Conservation (phyloP, 2,113 vertebrate species). For the Petaurus breviceps region DNA sequence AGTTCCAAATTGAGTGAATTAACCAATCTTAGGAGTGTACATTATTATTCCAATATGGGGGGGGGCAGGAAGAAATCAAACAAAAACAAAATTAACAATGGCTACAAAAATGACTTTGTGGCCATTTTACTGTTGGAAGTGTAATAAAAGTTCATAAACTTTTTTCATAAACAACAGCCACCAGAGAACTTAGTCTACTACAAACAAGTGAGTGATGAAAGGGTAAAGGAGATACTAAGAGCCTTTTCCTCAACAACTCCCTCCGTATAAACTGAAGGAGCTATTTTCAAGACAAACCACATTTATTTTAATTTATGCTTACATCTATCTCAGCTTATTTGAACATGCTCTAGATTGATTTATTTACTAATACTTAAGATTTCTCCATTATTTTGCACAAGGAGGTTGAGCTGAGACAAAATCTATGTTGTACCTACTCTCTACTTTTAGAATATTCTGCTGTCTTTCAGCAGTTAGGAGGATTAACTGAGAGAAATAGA, state of each 20-base stretch:
- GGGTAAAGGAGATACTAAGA: neutral
- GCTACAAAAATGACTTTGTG: neutral
- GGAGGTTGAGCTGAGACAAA: neutral
- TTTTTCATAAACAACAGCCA: no score
- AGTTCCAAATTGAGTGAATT: neutral
- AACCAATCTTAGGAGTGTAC: neutral
- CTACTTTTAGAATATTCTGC: neutral
- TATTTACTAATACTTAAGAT: neutral
- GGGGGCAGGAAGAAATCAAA: neutral
- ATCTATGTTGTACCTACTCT: neutral
- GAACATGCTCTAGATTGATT: neutral
- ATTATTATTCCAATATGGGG: neutral
- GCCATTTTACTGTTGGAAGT: neutral
- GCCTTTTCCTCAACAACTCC: neutral
- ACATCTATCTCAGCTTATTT: neutral
- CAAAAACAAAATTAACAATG: neutral
- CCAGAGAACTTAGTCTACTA: neutral
- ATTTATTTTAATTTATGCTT: neutral
- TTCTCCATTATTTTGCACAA: neutral
- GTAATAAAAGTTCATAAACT: no score
- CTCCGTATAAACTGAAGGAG: neutral
- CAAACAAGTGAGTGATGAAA: neutral
- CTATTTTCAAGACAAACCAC: neutral
- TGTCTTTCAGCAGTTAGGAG: neutral
- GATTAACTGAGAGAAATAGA: neutral